Conservation (phyloP, 2,797 vertebrate species). For the Argentina silus region DNA sequence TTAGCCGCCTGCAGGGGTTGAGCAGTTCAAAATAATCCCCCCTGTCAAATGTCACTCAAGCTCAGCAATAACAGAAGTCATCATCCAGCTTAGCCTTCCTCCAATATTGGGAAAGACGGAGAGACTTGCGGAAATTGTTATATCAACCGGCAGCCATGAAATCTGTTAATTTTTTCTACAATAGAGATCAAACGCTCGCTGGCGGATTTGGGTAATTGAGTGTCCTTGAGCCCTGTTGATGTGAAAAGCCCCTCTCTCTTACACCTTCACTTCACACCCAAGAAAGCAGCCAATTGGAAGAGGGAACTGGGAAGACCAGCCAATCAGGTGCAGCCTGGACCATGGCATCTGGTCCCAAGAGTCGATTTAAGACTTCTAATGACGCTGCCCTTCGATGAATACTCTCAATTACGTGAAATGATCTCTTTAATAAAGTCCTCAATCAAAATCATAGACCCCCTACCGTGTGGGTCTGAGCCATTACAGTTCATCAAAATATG, state of each 20-base stretch:
- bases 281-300: constrained; percentile 16
- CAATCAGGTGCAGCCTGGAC: constrained; percentile 61
- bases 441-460: constrained; percentile 62
- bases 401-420: constrained; percentile 66
- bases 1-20: constrained; percentile 72
- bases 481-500: constrained; percentile 43
- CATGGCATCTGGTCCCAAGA: constrained; percentile 47
- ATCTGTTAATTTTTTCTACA: constrained; percentile 58
- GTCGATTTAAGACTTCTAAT: constrained; percentile 65
- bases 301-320: constrained; percentile 23
- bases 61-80: constrained; percentile 73
- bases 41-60: constrained; percentile 80
- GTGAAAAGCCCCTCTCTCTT: constrained; percentile 46
- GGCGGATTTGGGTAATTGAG: constrained; percentile 73
- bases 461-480: constrained; percentile 38
- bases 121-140: constrained; percentile 69
- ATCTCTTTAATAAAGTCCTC: constrained; percentile 72
- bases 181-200: constrained; percentile 70
- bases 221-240: constrained; percentile 62
- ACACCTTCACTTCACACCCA: constrained; percentile 60
- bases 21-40: constrained; percentile 77
- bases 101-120: constrained; percentile 60
- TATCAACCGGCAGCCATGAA: constrained; percentile 73
- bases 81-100: constrained; percentile 75
- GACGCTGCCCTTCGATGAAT: constrained; percentile 74